phyloP scores from a whole-genome alignment of 2,113 vertebrate genomes.

The Forbesichthys agassizii region DNA sequence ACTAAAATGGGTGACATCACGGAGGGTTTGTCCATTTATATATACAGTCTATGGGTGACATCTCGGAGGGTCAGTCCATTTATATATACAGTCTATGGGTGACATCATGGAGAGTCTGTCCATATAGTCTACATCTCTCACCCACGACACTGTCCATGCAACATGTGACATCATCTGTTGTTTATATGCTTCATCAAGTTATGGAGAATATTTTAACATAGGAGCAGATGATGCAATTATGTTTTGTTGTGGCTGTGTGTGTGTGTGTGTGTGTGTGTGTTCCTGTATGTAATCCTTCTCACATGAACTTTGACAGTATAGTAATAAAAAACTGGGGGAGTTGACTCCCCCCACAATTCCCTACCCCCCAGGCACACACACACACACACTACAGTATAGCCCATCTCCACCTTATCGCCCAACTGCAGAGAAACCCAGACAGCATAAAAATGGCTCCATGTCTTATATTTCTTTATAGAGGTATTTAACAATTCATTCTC shows the following conservation, averaged over 20 bases:
- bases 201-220: no score
- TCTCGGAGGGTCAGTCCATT: no score
- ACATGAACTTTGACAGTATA: not conserved
- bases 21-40: no score
- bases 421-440: constrained; percentile 69
- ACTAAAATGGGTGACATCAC: no score
- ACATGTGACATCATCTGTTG: no score
- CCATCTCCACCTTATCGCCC: constrained; percentile 74
- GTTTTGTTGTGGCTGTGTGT: not conserved
- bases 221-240: not conserved
- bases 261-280: constrained; percentile 2
- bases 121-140: no score
- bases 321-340: not conserved
- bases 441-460: constrained; percentile 73
- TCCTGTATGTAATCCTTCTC: not conserved
- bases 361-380: constrained; percentile 34
- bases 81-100: no score
- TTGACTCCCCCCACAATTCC: not conserved
- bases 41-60: no score
- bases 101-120: no score
- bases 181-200: no score
- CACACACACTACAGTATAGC: constrained; percentile 30
- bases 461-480: constrained; percentile 80
- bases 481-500: constrained; percentile 82
- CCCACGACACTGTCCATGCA: no score